Conservation (phyloP, 92 coral and sea anemone genomes). For the Phenganax subtilis region DNA sequence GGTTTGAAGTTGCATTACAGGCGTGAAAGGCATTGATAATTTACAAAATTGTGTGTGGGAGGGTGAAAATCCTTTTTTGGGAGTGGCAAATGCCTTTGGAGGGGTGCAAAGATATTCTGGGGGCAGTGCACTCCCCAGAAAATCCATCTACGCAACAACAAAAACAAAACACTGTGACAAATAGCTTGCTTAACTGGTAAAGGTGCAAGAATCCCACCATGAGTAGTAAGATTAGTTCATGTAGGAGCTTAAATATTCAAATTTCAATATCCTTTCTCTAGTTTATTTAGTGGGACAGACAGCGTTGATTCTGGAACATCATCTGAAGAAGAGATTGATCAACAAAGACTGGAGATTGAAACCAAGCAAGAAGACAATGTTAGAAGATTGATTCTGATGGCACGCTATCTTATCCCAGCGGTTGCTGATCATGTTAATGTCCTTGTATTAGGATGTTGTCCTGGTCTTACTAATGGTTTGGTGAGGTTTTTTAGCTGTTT, state of each 20-base stretch:
- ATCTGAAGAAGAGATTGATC: constrained; percentile 35
- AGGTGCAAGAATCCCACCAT: no score
- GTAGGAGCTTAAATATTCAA: neutral
- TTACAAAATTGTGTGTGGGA: no score
- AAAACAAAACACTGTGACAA: no score
- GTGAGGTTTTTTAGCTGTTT: constrained; percentile 50
- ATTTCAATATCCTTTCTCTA: neutral
- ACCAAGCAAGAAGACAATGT: constrained; percentile 45
- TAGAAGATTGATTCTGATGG: constrained; percentile 65
- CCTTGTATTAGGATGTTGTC: constrained; percentile 80
- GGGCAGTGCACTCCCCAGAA: no score
- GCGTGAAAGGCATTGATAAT: no score
- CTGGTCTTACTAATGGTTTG: constrained; percentile 89
- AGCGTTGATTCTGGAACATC: constrained; percentile 3
- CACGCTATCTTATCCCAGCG: constrained; percentile 75
- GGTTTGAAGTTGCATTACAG: no score
- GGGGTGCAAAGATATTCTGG: no score
- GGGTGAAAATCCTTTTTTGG: no score
- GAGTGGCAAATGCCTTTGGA: no score
- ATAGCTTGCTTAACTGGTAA: no score
- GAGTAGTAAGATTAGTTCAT: neutral
- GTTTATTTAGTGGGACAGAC: constrained; percentile 26
- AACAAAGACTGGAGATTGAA: constrained; percentile 1
- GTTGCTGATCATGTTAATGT: constrained; percentile 76
- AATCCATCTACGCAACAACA: no score